Base-by-base conservation (phyloP, 1,140 invertebrate species). In the Bombus ignitus region DNA sequence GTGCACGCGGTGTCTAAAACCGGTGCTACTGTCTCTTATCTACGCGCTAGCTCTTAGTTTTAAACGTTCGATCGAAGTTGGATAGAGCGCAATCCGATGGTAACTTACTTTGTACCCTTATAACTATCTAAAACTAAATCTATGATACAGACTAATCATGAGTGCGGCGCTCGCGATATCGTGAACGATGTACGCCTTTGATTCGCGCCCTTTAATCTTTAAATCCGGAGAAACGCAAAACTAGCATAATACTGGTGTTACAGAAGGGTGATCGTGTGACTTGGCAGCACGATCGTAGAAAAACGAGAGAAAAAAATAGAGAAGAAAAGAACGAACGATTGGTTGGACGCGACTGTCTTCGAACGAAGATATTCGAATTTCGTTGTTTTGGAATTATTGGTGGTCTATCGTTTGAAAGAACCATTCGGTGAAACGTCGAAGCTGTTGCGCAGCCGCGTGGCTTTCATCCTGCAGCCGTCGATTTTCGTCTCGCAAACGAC, bases 391-490 rank as follows among this genome's bases (percentile, higher is more conserved):
- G 5, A n/a, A n/a, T 94, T 93, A 96, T 91, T 97, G 97, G 90
- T 97, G 96, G 93, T 98, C 98, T 88, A 98, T 98, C 47, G 98
- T 98, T 91, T 98, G 97, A 92, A 98, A 98, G 91, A 99, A 98
- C 98, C 98, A 99, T 93, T 99, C 98, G 15, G 98, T 98, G 94
- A 99, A 98, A 89, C 97, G 97, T 37, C 98, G 96, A 18, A 99
- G 96, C 92, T 99, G 98, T 90, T 98, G 97, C 18, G 98, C 98
- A 39, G 98, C 98, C 47, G 97, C 97, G 84, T 98, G 97, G 32
- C 97, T 98, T 93, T 99, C 98, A 87, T 98, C 98, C 90, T 98
- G 97, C 22, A 99, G 95, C 62, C 98, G 96, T 15, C 97, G 96
- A 94, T 99, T 99, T 92, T 99, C 98, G 71, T 98, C 97, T 59